Evolutionary conservation across 2,797 vertebrate genomes (phyloP).

Genomic region (Poecilia picta): DNA sequence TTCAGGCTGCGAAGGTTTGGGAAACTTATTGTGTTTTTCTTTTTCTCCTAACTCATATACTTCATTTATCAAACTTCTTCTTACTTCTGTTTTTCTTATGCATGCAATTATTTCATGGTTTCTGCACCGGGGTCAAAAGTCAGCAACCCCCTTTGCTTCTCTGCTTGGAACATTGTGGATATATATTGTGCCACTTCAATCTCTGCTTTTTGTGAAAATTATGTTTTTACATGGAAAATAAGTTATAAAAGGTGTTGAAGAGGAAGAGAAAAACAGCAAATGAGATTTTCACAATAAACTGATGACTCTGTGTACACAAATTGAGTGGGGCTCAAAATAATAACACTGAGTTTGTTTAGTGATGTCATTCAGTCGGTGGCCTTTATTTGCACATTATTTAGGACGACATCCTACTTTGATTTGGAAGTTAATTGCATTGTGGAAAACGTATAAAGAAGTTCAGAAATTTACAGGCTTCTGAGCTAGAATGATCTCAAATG

Average conservation of each 20-base stretch:
- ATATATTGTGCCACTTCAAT: neutral
- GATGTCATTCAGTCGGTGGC: neutral
- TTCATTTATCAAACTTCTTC: neutral
- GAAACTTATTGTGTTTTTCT: neutral
- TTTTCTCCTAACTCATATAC: neutral
- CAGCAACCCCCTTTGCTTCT: neutral
- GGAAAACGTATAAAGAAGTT: neutral
- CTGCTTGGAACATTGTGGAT: neutral
- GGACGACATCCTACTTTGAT: neutral
- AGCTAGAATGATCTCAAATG: neutral
- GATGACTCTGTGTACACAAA: neutral
- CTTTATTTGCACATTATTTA: neutral
- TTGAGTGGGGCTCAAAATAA: neutral
- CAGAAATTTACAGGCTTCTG: neutral
- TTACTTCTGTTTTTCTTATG: neutral
- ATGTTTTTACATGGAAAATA: neutral
- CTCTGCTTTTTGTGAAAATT: neutral
- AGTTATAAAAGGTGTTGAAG: neutral
- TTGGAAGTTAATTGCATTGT: neutral
- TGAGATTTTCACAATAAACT: neutral
- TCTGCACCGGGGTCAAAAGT: neutral
- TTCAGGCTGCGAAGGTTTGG: neutral
- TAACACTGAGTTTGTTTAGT: neutral
- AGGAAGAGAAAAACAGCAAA: neutral
- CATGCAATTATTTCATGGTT: neutral